Base-by-base conservation (phyloP, 2,888 invertebrate genomes). In the Xanthia togata region DNA sequence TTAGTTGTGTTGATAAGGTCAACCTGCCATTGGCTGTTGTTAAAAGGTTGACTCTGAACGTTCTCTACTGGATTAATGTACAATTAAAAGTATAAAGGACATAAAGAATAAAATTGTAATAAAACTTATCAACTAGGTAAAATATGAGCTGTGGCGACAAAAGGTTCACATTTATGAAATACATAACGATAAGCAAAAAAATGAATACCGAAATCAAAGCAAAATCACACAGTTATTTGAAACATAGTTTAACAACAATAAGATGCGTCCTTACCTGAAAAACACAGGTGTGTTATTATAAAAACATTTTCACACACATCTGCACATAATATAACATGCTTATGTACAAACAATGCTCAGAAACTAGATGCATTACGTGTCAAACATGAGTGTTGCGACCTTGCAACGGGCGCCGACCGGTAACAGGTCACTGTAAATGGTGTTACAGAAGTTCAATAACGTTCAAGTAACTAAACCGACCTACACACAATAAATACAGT, bases 311-410 rank as follows among this genome's bases (percentile, higher is more conserved):
- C 63, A 69, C 60, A 78, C 6, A 73, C 26, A 69, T 72, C 26
- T 55, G 5, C 53, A 50, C 47, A 35, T 41, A 60, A 57, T 11
- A 14, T 23, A 14, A 55, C 17, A 6, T 41, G 23, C 35, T 57
- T 62, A 68, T 55, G 14, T 26, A 77, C 71, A 78, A 87, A 85
- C 79, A 87, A 86, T 85, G 76, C 83, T 76, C 70, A 79, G 68
- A 78, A 82, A 85, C 83, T 85, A 78, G 79, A 81, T 86, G 87
- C 87, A 77, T 78, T 82, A 86, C 81, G 82, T 78, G 77, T 86
- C 77, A 70, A 72, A 82, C 80, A 81, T 80, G 78, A 88, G 76
- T 78, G 59, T 41, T 80, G 72, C 76, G 84, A 83, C 89, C 88
- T 89, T 89, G 86, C 82, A 82, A 77, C 72, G 76, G 79, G 64